Evolutionary conservation across 2,888 invertebrate genomes (phyloP), one percentile per base, ranked within the genome.

Genomic region (Drosophila formosana): DNA sequence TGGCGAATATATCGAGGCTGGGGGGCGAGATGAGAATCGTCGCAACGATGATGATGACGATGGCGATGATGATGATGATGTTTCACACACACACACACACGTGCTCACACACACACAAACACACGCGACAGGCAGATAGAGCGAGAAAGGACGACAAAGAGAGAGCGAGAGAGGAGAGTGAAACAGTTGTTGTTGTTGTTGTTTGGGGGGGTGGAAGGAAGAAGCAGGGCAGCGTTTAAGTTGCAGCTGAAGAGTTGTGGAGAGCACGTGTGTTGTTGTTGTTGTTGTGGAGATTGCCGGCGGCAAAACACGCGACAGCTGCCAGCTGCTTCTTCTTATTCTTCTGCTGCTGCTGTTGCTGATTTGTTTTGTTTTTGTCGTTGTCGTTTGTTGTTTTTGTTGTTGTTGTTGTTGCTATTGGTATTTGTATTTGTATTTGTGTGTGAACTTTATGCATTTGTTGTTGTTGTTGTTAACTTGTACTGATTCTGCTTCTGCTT

Each of bases 1-100:
- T 86, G 75, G 80, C 82, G 76, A 87, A 78, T 82, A 67, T 87
- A 57, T 77, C 71, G 80, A 75, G 61, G 76, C 73, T 83, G 81
- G 76, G 82, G 79, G 64, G 69, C 64, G 82, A 68, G 57, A 67
- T 61, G 65, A 52, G 71, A 49, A 65, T 63, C 58, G 72, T 61
- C 66, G 67, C 72, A 50, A 30, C 53, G 51, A 52, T 23, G 51
- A 49, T 23, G 51, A 45, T 46, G 41, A 55, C 32, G 45, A 25
- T 34, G 45, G 46, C 51, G 57, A 52, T 34, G 47, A 43, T 47
- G 57, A 46, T 57, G 64, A 61, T 70, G 49, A 61, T 52, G 30
- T 43, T 55, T 43, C 58, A 25, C 65, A 62, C 55, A 28, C 58
- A 25, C 65, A 62, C 55, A 28, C 43, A 7, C 64, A 50, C 55